Evolutionary conservation across 2,797 vertebrate species (phyloP).

Genomic region (Microhierax caerulescens): DNA sequence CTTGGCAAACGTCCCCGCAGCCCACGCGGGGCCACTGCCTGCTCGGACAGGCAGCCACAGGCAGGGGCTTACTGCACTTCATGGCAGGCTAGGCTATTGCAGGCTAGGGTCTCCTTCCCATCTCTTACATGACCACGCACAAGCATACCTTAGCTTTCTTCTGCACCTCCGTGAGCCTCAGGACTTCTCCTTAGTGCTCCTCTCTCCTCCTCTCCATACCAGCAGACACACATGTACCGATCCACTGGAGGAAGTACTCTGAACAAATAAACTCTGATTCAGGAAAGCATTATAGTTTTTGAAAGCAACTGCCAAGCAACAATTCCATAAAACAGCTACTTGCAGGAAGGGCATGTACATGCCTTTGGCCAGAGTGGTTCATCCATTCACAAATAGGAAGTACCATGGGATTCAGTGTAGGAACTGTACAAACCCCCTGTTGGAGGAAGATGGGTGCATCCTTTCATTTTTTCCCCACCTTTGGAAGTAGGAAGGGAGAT

Average conservation of each 20-base stretch:
- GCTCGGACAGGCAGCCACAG: neutral
- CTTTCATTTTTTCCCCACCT: neutral
- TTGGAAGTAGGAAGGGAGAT: neutral
- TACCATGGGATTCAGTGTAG: neutral
- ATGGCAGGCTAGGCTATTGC: neutral
- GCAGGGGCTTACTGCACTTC: rapidly evolving
- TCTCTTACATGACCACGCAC: rapidly evolving
- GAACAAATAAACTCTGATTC: neutral
- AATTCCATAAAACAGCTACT: neutral
- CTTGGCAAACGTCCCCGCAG: neutral
- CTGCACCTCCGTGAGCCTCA: neutral
- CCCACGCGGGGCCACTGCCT: rapidly evolving
- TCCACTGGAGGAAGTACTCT: neutral
- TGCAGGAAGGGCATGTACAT: neutral
- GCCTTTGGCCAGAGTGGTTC: neutral
- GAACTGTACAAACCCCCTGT: neutral
- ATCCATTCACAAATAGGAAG: neutral
- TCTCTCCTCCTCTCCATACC: neutral
- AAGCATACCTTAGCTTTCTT: neutral
- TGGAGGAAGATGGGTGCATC: neutral
- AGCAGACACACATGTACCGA: neutral
- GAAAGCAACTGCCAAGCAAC: neutral
- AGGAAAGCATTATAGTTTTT: neutral
- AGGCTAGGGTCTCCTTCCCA: neutral
- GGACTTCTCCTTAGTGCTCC: neutral